Percentiles rank a stretch among this genome's conserved stretches.
phyloP scores from a whole-genome alignment of 2,797 vertebrate species.

The Enteromius viviparus region DNA sequence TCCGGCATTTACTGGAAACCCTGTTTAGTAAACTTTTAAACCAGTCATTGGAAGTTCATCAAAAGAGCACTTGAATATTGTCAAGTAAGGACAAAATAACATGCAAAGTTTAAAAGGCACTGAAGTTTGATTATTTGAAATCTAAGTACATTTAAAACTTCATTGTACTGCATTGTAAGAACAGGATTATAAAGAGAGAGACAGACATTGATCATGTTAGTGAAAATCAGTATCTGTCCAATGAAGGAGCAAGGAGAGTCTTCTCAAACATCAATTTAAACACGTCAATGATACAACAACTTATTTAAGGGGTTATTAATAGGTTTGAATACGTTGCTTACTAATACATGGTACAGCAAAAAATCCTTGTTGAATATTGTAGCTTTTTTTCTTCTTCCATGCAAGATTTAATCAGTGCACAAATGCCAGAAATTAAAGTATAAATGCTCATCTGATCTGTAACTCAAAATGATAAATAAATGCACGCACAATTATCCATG shows the following conservation, averaged over 20 bases:
- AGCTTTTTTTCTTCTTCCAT: background rate
- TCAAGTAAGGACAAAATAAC: background rate
- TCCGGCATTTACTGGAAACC: conserved; percentile 8
- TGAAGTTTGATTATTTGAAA: background rate
- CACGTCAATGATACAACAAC: background rate
- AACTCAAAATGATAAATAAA: too few relatives aligned
- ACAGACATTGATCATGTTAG: background rate
- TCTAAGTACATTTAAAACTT: background rate
- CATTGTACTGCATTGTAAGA: background rate
- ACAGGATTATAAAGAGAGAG: background rate
- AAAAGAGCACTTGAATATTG: background rate
- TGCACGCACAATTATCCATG: too few relatives aligned
- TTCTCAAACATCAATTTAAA: background rate
- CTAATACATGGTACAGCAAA: background rate
- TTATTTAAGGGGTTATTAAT: too few relatives aligned
- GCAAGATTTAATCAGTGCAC: background rate
- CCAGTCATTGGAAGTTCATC: conserved; percentile 22
- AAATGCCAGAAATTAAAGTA: background rate
- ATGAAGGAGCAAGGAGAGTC: background rate
- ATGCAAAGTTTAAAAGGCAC: conserved; percentile 3
- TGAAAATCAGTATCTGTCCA: too few relatives aligned
- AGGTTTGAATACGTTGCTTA: background rate
- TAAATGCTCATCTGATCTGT: background rate
- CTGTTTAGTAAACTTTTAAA: conserved; percentile 33
- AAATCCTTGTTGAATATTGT: background rate